Evolutionary conservation across 2,797 vertebrate genomes (phyloP).

Genomic region (Phalanger gymnotis): DNA sequence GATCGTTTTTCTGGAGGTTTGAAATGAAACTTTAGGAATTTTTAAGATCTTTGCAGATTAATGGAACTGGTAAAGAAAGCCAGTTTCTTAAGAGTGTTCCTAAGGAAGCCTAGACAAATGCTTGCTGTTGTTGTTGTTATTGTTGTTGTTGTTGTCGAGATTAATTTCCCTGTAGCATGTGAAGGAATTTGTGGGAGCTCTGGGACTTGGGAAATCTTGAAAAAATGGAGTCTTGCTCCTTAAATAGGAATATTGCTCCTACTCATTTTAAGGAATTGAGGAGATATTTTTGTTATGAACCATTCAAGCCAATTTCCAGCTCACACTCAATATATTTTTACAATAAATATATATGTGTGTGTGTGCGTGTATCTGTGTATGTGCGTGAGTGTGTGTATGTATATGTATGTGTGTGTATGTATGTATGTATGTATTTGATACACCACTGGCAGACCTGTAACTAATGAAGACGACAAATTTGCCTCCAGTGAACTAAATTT

Average conservation of each 20-base stretch:
- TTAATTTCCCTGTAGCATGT: not conserved
- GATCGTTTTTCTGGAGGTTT: not conserved
- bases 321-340: not conserved
- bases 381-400: too few species aligned
- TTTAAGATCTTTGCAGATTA: not conserved
- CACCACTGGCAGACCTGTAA: not conserved
- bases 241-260: not conserved
- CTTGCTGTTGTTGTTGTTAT: not conserved
- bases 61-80: not conserved
- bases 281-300: not conserved
- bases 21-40: not conserved
- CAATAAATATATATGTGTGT: not conserved
- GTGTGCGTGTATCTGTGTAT: too few species aligned
- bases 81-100: constrained; percentile 6
- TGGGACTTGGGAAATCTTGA: not conserved
- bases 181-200: not conserved
- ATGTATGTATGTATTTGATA: not conserved
- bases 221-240: not conserved
- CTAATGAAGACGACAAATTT: not conserved
- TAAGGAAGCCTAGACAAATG: not conserved
- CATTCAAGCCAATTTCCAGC: not conserved
- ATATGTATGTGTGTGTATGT: too few species aligned
- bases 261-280: not conserved
- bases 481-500: not conserved
- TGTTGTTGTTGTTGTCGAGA: not conserved